Evolutionary conservation across 2,113 vertebrate species (phyloP).

Genomic region (Cheirogaleus medius): DNA sequence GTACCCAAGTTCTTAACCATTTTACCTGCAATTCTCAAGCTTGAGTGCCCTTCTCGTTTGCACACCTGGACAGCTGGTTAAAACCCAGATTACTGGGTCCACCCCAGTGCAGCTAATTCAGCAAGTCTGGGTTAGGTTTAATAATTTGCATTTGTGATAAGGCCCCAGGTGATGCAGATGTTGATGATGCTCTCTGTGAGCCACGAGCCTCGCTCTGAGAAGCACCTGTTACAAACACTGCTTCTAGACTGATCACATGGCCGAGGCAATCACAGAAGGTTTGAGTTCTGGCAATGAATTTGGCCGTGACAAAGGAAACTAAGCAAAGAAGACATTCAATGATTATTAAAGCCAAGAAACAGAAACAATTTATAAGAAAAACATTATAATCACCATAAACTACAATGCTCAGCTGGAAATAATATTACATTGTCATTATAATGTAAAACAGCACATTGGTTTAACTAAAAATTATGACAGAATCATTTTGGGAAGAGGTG

Average conservation of each 20-base stretch:
- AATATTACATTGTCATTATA: conserved; percentile 46
- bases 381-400: conserved; percentile 42
- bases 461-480: conserved; percentile 50
- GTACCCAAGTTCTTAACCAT: background rate
- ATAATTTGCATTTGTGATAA: background rate
- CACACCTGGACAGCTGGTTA: background rate
- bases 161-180: background rate
- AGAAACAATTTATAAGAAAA: conserved; percentile 51
- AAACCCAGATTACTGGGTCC: background rate
- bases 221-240: background rate
- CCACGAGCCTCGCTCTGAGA: background rate
- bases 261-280: background rate
- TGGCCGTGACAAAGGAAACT: background rate
- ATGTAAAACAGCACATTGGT: conserved; percentile 13
- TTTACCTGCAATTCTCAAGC: background rate
- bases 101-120: background rate
- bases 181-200: background rate
- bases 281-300: background rate
- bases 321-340: conserved; percentile 39
- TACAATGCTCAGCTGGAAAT: conserved; percentile 30
- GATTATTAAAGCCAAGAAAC: conserved; percentile 40
- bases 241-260: background rate
- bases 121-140: background rate
- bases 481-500: conserved; percentile 44
- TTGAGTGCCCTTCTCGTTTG: rapidly evolving